phyloP scores from a whole-genome alignment of 2,888 invertebrate species.

The Leptodirus hochenwartii region DNA sequence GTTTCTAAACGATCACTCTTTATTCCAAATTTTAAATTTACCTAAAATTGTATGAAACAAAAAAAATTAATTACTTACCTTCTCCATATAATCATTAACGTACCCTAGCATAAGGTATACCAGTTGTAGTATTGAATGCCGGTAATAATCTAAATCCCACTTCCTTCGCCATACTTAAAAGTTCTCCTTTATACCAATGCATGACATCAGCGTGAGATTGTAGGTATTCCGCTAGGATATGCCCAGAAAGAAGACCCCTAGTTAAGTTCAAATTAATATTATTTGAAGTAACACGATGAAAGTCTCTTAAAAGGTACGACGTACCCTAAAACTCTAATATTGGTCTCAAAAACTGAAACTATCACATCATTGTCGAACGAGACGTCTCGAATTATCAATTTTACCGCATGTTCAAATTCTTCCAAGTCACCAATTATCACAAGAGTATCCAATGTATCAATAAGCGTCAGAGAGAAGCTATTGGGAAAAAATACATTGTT shows the following conservation, averaged over 20 bases:
- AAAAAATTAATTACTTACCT: too few relatives aligned
- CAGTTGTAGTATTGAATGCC: conserved; percentile 96
- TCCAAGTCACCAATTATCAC: conserved; percentile 82
- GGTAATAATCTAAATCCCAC: conserved; percentile 82
- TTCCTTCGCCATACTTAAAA: conserved; percentile 80
- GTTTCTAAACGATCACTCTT: conserved; percentile 53
- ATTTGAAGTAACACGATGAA: conserved; percentile 1
- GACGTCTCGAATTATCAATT: conserved; percentile 69
- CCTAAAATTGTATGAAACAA: conserved; percentile 27
- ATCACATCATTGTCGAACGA: conserved; percentile 86
- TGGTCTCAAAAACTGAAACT: conserved; percentile 96
- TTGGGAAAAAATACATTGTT: conserved; percentile 25
- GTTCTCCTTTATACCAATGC: conserved; percentile 74
- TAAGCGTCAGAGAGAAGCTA: conserved; percentile 90
- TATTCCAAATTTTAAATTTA: conserved; percentile 69
- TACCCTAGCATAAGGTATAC: conserved; percentile 91
- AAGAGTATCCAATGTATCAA: conserved; percentile 86
- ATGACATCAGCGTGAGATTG: conserved; percentile 56
- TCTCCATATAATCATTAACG: conserved; percentile 12
- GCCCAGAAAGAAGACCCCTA: conserved; percentile 82
- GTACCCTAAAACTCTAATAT: conserved; percentile 93
- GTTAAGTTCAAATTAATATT: conserved; percentile 20
- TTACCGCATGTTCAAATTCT: conserved; percentile 85
- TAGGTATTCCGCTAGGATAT: conserved; percentile 70
- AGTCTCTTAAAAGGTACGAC: conserved; percentile 14